Evolutionary conservation across 2,113 vertebrate species (phyloP).

Genomic region (Dryoscopus gambensis): DNA sequence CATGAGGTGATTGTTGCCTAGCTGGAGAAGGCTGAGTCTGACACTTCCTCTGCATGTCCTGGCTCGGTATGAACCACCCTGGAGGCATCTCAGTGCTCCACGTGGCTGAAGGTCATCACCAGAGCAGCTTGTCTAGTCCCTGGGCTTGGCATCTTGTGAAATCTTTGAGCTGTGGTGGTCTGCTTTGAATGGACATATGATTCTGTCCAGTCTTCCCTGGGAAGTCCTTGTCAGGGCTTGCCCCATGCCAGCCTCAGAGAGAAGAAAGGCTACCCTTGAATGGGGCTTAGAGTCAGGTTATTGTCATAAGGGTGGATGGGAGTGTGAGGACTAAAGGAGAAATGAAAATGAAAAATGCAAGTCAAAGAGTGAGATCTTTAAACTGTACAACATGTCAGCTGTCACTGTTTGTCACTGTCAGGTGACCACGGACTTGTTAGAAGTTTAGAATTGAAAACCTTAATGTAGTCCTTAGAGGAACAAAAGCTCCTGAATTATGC

Average conservation of each 20-base stretch:
- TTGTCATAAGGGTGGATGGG: background rate
- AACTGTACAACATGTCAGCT: background rate
- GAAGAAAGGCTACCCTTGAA: background rate
- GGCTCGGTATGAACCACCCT: background rate
- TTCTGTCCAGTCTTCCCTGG: background rate
- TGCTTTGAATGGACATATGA: background rate
- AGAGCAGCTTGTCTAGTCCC: background rate
- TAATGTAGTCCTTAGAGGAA: background rate
- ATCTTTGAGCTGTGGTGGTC: background rate
- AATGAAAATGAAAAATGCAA: background rate
- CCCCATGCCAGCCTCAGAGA: background rate
- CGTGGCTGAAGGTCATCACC: background rate
- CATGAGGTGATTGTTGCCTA: background rate
- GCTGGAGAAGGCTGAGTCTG: background rate
- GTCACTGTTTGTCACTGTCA: background rate
- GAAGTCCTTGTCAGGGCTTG: background rate
- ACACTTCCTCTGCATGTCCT: fast-evolving
- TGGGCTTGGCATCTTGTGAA: background rate
- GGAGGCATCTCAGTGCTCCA: background rate
- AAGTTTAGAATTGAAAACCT: background rate
- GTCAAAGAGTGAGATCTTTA: background rate
- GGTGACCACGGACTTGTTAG: background rate
- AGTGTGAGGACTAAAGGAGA: background rate
- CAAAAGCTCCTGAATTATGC: conserved; percentile 19
- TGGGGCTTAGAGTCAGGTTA: background rate